Evolutionary conservation across 2,797 vertebrate species (phyloP).

Genomic region (Cheirogaleus major): DNA sequence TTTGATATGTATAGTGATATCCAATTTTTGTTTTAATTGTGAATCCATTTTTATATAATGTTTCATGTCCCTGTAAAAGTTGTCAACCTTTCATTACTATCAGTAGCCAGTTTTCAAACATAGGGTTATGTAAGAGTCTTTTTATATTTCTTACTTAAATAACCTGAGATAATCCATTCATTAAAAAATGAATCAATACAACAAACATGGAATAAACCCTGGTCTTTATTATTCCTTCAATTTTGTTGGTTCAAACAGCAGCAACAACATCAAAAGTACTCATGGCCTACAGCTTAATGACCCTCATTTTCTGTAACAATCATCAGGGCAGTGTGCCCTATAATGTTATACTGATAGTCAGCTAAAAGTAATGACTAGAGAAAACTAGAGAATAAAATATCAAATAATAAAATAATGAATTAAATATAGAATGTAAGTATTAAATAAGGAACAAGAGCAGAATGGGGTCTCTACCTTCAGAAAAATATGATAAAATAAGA

Average conservation of each 20-base stretch:
- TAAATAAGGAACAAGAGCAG: not conserved
- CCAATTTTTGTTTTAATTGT: not conserved
- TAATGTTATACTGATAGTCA: not conserved
- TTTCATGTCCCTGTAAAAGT: not conserved
- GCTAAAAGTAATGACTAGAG: not conserved
- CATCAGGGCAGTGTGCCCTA: not conserved
- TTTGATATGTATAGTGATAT: not conserved
- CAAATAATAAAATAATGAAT: not conserved
- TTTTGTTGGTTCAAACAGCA: not conserved
- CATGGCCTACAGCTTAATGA: not conserved
- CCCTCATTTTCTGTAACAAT: not conserved
- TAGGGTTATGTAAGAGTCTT: not conserved
- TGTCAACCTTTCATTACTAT: not conserved
- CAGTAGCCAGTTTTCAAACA: not conserved
- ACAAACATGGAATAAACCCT: not conserved
- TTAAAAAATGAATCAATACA: not conserved
- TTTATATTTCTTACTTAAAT: not conserved
- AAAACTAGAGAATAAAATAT: not conserved
- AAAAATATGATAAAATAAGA: conserved; percentile 55
- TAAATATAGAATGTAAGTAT: not conserved
- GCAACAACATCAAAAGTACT: not conserved
- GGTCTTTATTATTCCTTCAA: not conserved
- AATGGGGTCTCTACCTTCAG: conserved; percentile 45
- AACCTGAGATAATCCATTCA: not conserved
- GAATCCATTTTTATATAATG: not conserved